phyloP scores from a whole-genome alignment of 2,888 invertebrate species.

The Drosophila villosipedis region DNA sequence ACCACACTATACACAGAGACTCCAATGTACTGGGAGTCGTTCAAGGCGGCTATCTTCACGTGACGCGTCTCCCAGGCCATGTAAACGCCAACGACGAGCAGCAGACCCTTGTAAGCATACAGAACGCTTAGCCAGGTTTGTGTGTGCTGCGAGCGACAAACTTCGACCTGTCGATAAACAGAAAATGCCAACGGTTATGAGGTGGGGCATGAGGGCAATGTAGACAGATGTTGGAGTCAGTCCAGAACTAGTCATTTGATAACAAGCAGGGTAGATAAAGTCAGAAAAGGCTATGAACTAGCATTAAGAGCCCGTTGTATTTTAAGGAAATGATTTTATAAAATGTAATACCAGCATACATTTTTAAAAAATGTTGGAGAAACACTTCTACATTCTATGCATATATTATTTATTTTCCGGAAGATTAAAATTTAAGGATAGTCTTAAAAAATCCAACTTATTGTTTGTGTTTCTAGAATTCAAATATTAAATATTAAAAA shows the following conservation, averaged over 20 bases:
- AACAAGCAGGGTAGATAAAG: not conserved
- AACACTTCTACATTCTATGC: not conserved
- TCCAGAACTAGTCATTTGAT: not conserved
- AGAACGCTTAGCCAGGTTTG: constrained; percentile 95
- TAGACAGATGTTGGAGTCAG: constrained; percentile 18
- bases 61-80: constrained; percentile 98
- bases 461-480: not conserved
- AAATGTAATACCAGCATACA: not conserved
- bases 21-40: constrained; percentile 97
- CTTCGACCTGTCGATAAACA: constrained; percentile 90
- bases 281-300: not conserved
- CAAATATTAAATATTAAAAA: not conserved
- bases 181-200: not conserved
- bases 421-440: not conserved
- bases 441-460: not conserved
- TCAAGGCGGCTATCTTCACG: constrained; percentile 95
- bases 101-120: constrained; percentile 95
- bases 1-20: constrained; percentile 97
- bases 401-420: not conserved
- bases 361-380: not conserved
- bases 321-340: not conserved
- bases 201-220: constrained; percentile 46
- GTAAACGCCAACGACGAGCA: constrained; percentile 95
- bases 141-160: constrained; percentile 94
- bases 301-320: not conserved